Base-by-base conservation (phyloP, 2,113 vertebrate genomes). In the Pseudolaguvia tuberculata region DNA sequence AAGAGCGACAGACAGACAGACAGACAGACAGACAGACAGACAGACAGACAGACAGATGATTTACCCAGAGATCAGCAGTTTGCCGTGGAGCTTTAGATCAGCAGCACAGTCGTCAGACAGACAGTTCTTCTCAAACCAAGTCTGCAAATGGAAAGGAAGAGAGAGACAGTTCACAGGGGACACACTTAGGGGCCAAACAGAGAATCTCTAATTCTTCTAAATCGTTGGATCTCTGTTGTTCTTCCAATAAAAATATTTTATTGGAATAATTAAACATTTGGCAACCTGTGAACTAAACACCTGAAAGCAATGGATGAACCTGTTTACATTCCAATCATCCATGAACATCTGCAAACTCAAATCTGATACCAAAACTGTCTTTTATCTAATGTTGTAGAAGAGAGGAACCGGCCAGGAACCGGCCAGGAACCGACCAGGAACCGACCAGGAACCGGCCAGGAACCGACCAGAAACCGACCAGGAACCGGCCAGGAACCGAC, bases 51-150 rank as follows among this genome's bases (percentile, higher is more conserved):
- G 20, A 75, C 23, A 9, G 42, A 65, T 61, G 25, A 52, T 90
- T 80, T 88, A 99, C 97, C 96, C 88, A 51, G 95, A 95, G 1
- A 98, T 90, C 85, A 98, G 5, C 69, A 99, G 86, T 79, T 93
- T 93, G 57, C 96, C 96, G 78, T 87, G 92, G 69, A 99, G 92
- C 78, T 90, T 91, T 79, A 99, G 88, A 86, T 99, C 96, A 0
- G 96, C 93, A 0, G 96, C 95, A 18, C 97, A 99, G 85, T 99
- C 97, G 25, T 98, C 95, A 0, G 96, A 97, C 17, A 88, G 91
- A 87, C 97, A 99, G 76, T 99, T 99, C 85, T 97, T 95, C 88
- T 99, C 97, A 86, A 99, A 98, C 84, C 93, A 91, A 3, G 97
- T 99, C 97, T 98, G 89, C 39, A 50, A 80, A 85, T 82, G 83